A percentile compares a stretch with the other conserved stretches of the same genome.
Evolutionary conservation across 2,797 vertebrate species (phyloP).

Genomic region (Argya squamiceps): DNA sequence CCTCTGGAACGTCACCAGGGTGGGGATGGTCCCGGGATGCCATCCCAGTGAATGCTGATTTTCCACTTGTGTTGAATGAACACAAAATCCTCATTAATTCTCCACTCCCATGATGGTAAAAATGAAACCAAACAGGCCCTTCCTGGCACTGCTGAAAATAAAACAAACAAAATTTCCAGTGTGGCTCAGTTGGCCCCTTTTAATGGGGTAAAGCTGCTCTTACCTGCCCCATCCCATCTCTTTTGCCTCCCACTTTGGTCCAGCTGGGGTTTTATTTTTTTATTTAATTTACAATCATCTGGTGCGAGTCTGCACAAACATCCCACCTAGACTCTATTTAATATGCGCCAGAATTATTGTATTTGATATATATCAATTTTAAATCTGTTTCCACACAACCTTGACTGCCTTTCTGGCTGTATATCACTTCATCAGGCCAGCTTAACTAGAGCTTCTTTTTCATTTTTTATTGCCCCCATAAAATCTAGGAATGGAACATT

Average conservation of each 20-base stretch:
- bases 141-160: background rate
- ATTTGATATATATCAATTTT: constrained; percentile 66
- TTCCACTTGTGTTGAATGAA: background rate
- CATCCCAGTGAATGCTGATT: background rate
- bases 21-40: background rate
- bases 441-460: constrained; percentile 72
- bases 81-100: background rate
- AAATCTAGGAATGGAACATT: constrained; percentile 71
- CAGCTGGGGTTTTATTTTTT: background rate
- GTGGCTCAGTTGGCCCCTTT: background rate
- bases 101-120: background rate
- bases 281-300: background rate
- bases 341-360: constrained; percentile 66
- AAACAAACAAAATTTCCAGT: background rate
- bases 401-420: constrained; percentile 63
- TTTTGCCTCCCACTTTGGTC: background rate
- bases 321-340: constrained; percentile 26
- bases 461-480: constrained; percentile 69
- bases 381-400: constrained; percentile 70
- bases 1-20: background rate
- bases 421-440: constrained; percentile 70
- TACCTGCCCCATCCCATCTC: background rate
- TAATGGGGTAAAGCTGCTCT: background rate
- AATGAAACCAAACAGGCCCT: background rate
- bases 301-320: background rate